Evolutionary conservation across 1,140 invertebrate genomes (phyloP).

Genomic region (Caerostris darwini): DNA sequence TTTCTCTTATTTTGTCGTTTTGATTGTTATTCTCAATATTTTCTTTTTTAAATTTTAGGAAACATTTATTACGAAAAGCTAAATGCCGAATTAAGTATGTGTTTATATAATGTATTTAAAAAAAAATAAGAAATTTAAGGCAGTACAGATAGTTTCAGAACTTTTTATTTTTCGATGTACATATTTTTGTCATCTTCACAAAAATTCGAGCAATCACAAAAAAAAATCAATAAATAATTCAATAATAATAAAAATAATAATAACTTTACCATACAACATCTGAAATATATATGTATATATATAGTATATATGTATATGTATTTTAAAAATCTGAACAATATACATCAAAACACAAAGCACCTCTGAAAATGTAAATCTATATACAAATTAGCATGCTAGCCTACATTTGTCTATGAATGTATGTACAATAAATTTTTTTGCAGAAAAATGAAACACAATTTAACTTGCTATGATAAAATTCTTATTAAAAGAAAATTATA

Average conservation of each 20-base stretch:
- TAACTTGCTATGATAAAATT: neutral
- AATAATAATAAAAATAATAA: constrained; percentile 26
- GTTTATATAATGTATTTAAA: too few species aligned
- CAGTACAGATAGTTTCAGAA: neutral
- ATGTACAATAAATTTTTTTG: neutral
- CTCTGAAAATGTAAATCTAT: constrained; percentile 74
- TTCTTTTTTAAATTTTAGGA: too few species aligned
- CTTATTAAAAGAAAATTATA: neutral
- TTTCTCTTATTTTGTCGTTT: too few species aligned
- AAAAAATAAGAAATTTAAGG: neutral
- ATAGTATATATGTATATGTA: neutral
- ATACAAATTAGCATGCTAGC: constrained; percentile 59
- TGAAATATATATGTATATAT: constrained; percentile 49
- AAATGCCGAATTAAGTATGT: too few species aligned
- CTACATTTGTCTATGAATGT: neutral
- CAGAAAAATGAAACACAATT: neutral
- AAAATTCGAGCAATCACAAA: constrained; percentile 55
- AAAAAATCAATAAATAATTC: constrained; percentile 34
- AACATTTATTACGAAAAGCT: too few species aligned
- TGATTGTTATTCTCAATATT: too few species aligned
- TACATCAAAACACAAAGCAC: constrained; percentile 76
- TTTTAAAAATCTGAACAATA: constrained; percentile 55
- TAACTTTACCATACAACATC: constrained; percentile 51
- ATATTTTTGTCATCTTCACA: constrained; percentile 43
- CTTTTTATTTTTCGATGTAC: constrained; percentile 63